phyloP scores from a whole-genome alignment of 2,888 invertebrate species.

The Eristalis pertinax region DNA sequence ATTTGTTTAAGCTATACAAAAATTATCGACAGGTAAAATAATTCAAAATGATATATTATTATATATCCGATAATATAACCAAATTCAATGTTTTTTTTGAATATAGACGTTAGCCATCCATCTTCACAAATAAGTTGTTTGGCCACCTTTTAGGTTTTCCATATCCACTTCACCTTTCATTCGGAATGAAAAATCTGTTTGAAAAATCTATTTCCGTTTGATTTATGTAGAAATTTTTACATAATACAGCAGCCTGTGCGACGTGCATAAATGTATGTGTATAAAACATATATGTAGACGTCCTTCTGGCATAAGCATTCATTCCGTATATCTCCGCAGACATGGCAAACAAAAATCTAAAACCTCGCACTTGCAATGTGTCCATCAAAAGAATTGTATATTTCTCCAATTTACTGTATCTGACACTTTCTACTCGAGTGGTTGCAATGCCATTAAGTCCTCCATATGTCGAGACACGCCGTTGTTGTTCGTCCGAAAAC shows the following conservation, averaged over 20 bases:
- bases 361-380: conserved; percentile 58
- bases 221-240: neutral
- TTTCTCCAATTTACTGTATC: conserved; percentile 58
- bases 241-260: neutral
- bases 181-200: neutral
- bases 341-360: conserved; percentile 32
- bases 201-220: neutral
- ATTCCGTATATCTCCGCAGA: neutral
- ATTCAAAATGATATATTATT: no score
- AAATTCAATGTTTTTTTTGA: no score
- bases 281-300: neutral
- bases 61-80: no score
- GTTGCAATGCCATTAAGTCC: conserved; percentile 69
- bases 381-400: conserved; percentile 58
- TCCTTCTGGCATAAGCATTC: neutral
- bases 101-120: no score
- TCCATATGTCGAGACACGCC: conserved; percentile 44
- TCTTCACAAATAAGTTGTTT: no score
- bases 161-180: neutral
- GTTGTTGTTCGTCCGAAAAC: conserved; percentile 11
- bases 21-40: no score
- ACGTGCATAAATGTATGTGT: neutral
- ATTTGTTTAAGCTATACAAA: no score
- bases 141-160: neutral
- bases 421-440: conserved; percentile 70